Percentiles rank a stretch among this genome's conserved stretches.
phyloP scores from a whole-genome alignment of 2,113 vertebrate genomes.

The Pachyramphus minor region DNA sequence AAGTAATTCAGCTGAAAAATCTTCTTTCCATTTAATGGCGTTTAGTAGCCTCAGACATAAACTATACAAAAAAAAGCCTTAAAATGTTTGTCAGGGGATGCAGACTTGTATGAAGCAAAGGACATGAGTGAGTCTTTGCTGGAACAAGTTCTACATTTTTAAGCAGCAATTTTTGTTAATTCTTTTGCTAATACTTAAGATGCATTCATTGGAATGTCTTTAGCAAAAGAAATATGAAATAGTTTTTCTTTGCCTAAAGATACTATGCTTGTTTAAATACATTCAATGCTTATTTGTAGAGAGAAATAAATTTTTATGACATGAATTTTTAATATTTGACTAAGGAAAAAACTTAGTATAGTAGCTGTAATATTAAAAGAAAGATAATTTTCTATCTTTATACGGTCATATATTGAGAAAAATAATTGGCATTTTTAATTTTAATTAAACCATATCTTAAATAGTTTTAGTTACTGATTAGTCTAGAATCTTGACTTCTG shows the following conservation, averaged over 20 bases:
- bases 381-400: not conserved
- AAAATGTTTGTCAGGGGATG: not conserved
- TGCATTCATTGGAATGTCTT: not conserved
- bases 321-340: not conserved
- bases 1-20: not conserved
- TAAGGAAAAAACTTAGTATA: not conserved
- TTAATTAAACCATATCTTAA: not conserved
- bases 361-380: not conserved
- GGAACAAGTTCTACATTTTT: not conserved
- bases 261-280: not conserved
- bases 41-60: constrained; percentile 8
- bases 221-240: not conserved
- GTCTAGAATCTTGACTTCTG: not conserved
- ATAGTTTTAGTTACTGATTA: not conserved
- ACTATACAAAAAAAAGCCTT: not conserved
- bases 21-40: not conserved
- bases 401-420: not conserved
- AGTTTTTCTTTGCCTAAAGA: not conserved
- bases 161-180: not conserved
- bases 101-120: not conserved
- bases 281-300: not conserved
- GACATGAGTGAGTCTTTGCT: not conserved
- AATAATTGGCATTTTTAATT: not conserved
- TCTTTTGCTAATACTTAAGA: not conserved
- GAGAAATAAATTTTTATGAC: not conserved